Conservation (phyloP, 2,888 invertebrate genomes). For the Harpalus rubripes region DNA sequence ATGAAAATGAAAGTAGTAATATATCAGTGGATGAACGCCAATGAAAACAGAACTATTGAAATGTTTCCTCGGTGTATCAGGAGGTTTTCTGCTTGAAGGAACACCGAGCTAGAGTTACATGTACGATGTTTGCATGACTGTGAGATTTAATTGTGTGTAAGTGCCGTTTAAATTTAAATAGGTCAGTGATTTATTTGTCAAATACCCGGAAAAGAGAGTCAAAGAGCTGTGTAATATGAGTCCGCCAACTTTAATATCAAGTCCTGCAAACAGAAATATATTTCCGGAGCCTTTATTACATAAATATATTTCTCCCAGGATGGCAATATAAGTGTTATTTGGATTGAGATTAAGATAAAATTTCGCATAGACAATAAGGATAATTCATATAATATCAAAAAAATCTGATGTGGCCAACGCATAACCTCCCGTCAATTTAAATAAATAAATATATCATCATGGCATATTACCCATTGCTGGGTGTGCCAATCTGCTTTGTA, state of each 20-base stretch:
- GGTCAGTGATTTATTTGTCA: slow-evolving; percentile 1
- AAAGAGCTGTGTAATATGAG: slow-evolving; percentile 2
- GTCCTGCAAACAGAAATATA: not conserved
- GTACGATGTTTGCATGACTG: not conserved
- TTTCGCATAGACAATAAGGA: no score
- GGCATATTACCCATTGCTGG: no score
- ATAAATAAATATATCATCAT: no score
- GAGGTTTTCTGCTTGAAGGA: slow-evolving; percentile 14
- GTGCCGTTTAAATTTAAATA: not conserved
- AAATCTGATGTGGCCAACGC: no score
- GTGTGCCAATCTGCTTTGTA: no score
- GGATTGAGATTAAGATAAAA: no score
- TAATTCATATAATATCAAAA: no score
- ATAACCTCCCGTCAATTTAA: no score
- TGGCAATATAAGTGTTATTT: no score
- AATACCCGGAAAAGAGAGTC: not conserved
- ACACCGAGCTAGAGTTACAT: not conserved
- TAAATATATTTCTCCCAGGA: not conserved
- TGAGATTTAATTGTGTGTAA: not conserved
- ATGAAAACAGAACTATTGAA: slow-evolving; percentile 6
- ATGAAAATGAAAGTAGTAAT: not conserved
- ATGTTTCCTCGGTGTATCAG: slow-evolving; percentile 2
- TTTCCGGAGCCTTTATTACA: not conserved
- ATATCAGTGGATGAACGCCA: slow-evolving; percentile 1
- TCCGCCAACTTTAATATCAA: not conserved